A percentile compares a stretch with the other conserved stretches of the same genome.
These are phyloP conservation scores for Drosophila mulleri DNA, from an alignment of 2,888 invertebrate species.

Conservation along the genomic window DNA sequence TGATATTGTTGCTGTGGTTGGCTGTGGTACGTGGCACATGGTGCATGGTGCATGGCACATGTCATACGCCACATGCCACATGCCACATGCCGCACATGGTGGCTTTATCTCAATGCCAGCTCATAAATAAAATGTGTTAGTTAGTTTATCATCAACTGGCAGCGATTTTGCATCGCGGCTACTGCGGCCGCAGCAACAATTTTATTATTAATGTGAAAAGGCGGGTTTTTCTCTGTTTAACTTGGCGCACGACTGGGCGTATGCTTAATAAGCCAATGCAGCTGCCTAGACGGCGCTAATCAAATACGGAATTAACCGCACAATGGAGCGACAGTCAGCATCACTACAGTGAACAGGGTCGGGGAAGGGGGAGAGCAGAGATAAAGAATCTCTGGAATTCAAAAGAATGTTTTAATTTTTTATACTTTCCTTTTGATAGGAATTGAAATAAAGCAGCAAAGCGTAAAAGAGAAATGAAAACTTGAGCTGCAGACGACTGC, in stretches of 20 bases:
- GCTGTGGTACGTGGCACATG: slow-evolving; percentile 28
- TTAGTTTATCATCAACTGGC: slow-evolving; percentile 66
- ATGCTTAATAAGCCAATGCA: slow-evolving; percentile 49
- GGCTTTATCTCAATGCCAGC: slow-evolving; percentile 50
- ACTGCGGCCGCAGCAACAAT: slow-evolving; percentile 34
- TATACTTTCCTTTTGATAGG: slow-evolving; percentile 22
- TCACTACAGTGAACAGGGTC: background rate
- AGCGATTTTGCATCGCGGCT: slow-evolving; percentile 54
- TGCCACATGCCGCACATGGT: slow-evolving; percentile 35
- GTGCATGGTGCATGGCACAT: slow-evolving; percentile 21
- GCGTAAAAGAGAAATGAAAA: slow-evolving; percentile 48
- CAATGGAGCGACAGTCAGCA: slow-evolving; percentile 26
- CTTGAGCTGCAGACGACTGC: slow-evolving; percentile 40
- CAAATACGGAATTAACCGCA: slow-evolving; percentile 60
- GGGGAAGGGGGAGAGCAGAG: background rate
- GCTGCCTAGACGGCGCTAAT: slow-evolving; percentile 53
- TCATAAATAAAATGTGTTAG: slow-evolving; percentile 72
- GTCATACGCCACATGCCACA: slow-evolving; percentile 26
- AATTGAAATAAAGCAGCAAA: slow-evolving; percentile 59
- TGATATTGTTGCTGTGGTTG: slow-evolving; percentile 53
- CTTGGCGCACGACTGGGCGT: slow-evolving; percentile 40
- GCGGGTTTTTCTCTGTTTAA: slow-evolving; percentile 25
- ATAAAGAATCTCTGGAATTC: slow-evolving; percentile 53
- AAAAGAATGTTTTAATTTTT: slow-evolving; percentile 43
- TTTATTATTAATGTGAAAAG: slow-evolving; percentile 57